Conservation (phyloP, 2,113 vertebrate genomes). For the Pelmatolapia mariae region DNA sequence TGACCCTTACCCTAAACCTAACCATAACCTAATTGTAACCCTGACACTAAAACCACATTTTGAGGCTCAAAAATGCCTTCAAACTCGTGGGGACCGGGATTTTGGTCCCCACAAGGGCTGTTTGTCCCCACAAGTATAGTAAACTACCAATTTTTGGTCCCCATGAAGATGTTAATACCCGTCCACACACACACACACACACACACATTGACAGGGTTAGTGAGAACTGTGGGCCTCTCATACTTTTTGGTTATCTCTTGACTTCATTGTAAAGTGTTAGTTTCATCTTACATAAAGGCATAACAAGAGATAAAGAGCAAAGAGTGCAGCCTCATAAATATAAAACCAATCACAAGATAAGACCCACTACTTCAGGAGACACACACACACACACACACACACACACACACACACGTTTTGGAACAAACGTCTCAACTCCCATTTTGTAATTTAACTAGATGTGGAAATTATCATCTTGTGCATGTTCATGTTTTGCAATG, state of each 20-base stretch:
- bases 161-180: too few relatives aligned
- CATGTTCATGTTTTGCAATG: slow-evolving; percentile 11
- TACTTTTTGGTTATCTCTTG: neutral
- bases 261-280: neutral
- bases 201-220: neutral
- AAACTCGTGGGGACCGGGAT: too few relatives aligned
- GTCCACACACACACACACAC: neutral
- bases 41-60: too few relatives aligned
- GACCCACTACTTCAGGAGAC: neutral
- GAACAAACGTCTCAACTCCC: neutral
- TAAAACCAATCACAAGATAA: neutral
- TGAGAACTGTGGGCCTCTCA: neutral
- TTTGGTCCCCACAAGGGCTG: too few relatives aligned
- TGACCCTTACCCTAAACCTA: too few relatives aligned
- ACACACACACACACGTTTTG: neutral
- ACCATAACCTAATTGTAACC: too few relatives aligned
- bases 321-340: neutral
- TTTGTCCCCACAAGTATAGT: too few relatives aligned
- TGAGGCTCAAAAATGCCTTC: too few relatives aligned
- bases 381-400: neutral
- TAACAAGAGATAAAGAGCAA: neutral
- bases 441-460: slow-evolving; percentile 8
- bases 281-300: neutral
- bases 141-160: too few relatives aligned
- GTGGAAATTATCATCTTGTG: neutral